Evolutionary conservation across 1,140 invertebrate genomes (phyloP).

Genomic region (Geopemphigus sp.): DNA sequence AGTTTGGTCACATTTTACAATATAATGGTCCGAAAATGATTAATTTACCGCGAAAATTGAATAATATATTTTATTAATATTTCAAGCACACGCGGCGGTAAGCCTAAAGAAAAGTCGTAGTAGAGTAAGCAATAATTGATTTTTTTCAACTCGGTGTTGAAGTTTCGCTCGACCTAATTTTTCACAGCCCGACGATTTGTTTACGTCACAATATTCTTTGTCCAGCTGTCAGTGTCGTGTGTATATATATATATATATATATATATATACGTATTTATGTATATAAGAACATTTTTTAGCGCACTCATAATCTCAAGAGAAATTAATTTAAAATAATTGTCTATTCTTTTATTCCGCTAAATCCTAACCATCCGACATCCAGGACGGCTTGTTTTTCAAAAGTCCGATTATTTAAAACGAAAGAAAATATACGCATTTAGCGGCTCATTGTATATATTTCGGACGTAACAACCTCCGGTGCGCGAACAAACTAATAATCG

Average conservation of each 20-base stretch:
- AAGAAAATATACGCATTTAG: background rate
- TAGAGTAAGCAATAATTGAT: conserved; percentile 4
- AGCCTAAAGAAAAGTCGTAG: background rate
- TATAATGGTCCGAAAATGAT: too few relatives aligned
- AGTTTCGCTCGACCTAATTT: conserved; percentile 37
- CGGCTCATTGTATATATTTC: background rate
- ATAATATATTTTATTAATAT: too few relatives aligned
- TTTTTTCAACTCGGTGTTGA: background rate
- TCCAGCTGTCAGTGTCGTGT: conserved; percentile 8
- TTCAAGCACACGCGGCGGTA: too few relatives aligned
- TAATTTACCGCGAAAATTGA: too few relatives aligned
- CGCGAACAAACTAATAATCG: background rate
- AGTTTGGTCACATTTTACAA: too few relatives aligned
- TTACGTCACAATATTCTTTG: conserved; percentile 36
- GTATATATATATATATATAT: too few relatives aligned
- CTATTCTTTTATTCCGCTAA: background rate
- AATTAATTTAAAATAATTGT: conserved; percentile 25
- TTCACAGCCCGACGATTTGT: conserved; percentile 19
- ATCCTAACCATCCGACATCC: conserved; percentile 1
- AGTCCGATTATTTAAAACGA: background rate
- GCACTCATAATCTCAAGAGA: background rate
- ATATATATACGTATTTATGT: too few relatives aligned
- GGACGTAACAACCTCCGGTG: background rate
- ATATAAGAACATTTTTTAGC: background rate
- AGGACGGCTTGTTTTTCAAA: background rate